Evolutionary conservation across 2,797 vertebrate genomes (phyloP).

Genomic region (Rhabdomys pumilio): DNA sequence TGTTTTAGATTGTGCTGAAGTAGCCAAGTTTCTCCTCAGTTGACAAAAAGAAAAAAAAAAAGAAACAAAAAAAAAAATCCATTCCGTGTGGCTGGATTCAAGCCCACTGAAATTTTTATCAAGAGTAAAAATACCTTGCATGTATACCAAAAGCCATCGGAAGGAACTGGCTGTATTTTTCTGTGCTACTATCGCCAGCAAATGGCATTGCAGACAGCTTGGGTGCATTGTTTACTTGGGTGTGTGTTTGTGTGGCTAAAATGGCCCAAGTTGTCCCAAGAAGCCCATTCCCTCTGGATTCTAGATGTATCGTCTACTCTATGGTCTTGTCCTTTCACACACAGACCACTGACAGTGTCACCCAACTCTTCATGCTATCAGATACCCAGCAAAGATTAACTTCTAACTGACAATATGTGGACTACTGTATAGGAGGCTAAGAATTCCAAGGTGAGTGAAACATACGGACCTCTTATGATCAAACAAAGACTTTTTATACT

Average conservation of each 20-base stretch:
- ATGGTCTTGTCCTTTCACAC: neutral
- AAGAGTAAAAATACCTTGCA: constrained; percentile 58
- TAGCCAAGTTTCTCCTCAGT: constrained; percentile 71
- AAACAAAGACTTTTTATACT: neutral
- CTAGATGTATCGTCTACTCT: neutral
- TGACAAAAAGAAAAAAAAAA: constrained; percentile 48
- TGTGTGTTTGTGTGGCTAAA: neutral
- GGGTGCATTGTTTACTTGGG: neutral
- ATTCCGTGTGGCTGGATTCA: constrained; percentile 69
- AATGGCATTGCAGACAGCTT: neutral
- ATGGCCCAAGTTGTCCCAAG: neutral
- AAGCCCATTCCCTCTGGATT: constrained; percentile 10
- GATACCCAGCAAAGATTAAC: neutral
- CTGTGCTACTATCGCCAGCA: neutral
- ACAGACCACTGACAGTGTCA: neutral
- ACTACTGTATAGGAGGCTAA: neutral
- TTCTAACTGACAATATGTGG: neutral
- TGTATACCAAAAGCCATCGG: constrained; percentile 60
- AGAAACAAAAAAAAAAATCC: neutral
- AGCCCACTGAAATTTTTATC: constrained; percentile 64
- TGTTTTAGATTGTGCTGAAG: constrained; percentile 68
- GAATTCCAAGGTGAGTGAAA: constrained; percentile 30
- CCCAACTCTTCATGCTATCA: neutral
- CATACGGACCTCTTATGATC: neutral
- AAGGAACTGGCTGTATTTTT: constrained; percentile 19